phyloP scores from a whole-genome alignment of 1,140 invertebrate species.

The Pristionchus pacificus region DNA sequence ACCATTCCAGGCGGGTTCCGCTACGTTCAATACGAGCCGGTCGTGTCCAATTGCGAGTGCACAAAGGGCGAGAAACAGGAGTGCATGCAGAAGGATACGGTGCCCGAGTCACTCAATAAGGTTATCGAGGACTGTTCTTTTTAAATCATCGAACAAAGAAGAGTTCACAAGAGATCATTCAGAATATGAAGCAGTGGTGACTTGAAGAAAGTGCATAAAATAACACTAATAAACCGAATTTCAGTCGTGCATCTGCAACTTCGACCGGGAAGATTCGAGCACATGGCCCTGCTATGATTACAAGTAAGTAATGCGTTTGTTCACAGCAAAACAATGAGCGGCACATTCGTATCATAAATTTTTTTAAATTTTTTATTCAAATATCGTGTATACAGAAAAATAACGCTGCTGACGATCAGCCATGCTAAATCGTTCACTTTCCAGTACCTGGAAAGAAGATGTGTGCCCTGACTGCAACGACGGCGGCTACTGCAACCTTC shows the following conservation, averaged over 20 bases:
- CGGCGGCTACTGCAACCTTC: slow-evolving; percentile 55
- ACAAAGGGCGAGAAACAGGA: slow-evolving; percentile 27
- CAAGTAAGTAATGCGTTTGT: slow-evolving; percentile 20
- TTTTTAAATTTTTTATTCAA: slow-evolving; percentile 6
- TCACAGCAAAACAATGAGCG: background rate
- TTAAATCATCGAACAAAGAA: no score
- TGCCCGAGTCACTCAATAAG: slow-evolving; percentile 40
- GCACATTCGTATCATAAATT: background rate
- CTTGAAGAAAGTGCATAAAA: no score
- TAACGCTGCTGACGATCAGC: background rate
- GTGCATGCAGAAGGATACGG: slow-evolving; percentile 45
- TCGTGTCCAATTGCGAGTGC: slow-evolving; percentile 51
- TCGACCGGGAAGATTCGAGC: slow-evolving; percentile 50
- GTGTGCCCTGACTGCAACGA: slow-evolving; percentile 51
- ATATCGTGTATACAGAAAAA: slow-evolving; percentile 3
- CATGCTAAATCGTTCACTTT: slow-evolving; percentile 11
- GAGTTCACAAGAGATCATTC: slow-evolving; percentile 8
- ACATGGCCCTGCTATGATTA: slow-evolving; percentile 52
- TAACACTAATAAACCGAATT: no score
- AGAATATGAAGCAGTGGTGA: no score
- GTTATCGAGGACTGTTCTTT: slow-evolving; percentile 5
- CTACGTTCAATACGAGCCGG: slow-evolving; percentile 53
- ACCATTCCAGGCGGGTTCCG: slow-evolving; percentile 45
- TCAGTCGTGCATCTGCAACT: slow-evolving; percentile 49
- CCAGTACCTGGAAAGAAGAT: slow-evolving; percentile 36